Percentiles rank a stretch among this genome's conserved stretches.
phyloP scores from a whole-genome alignment of 2,888 invertebrate species.

The Therioaphis trifolii region DNA sequence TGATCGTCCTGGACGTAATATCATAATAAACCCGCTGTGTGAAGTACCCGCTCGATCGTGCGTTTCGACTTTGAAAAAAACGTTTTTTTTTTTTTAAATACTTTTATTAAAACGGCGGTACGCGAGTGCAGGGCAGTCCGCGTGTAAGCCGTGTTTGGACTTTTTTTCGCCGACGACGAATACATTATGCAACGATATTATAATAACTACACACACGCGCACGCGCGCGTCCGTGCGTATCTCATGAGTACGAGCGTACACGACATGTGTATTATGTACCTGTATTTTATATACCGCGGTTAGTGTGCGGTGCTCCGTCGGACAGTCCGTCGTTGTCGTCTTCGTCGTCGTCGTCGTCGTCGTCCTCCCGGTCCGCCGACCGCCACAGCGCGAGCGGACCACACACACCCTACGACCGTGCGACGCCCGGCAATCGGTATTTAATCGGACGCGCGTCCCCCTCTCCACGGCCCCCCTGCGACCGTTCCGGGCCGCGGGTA shows the following conservation, averaged over 20 bases:
- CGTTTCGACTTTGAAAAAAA: background rate
- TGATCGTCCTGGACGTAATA: too few relatives aligned
- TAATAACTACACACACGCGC: too few relatives aligned
- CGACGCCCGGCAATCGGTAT: background rate
- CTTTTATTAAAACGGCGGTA: too few relatives aligned
- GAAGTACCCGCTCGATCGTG: background rate
- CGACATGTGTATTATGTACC: too few relatives aligned
- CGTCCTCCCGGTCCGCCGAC: background rate
- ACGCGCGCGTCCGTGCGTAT: background rate
- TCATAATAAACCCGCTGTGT: too few relatives aligned
- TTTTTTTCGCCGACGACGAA: background rate
- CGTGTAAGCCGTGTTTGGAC: background rate
- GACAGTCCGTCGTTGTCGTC: background rate
- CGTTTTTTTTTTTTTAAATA: too few relatives aligned
- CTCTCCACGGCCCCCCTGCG: background rate
- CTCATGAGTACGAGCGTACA: background rate
- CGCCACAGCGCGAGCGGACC: background rate
- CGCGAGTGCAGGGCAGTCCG: background rate
- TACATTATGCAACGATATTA: background rate
- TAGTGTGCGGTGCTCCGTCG: too few relatives aligned
- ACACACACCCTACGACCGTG: background rate
- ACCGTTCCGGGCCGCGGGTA: background rate
- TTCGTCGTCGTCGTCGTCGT: background rate
- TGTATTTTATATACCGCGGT: too few relatives aligned
- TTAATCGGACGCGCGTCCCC: background rate